Conservation (phyloP, 2,888 invertebrate species). For the Scaptomyza tumidula region DNA sequence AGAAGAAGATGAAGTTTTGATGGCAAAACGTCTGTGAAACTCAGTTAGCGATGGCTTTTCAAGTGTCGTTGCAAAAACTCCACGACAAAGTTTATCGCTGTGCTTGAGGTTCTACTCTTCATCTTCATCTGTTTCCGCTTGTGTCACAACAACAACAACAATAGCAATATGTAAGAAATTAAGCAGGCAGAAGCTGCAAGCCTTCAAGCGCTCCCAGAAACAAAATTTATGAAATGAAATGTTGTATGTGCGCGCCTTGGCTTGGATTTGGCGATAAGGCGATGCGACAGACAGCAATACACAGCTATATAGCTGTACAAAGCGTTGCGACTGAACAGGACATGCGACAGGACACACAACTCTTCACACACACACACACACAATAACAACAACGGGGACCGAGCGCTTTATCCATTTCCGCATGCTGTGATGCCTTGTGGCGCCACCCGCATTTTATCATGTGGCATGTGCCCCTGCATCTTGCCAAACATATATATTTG, state of each 20-base stretch:
- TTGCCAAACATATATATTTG: conserved; percentile 12
- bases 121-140: conserved; percentile 9
- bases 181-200: conserved; percentile 44
- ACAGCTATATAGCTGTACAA: conserved; percentile 7
- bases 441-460: conserved; percentile 10
- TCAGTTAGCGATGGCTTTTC: conserved; percentile 39
- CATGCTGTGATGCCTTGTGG: conserved; percentile 50
- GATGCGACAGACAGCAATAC: conserved; percentile 17
- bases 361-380: too few relatives aligned
- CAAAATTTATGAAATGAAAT: conserved; percentile 64
- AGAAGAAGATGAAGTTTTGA: conserved; percentile 41
- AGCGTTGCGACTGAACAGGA: conserved; percentile 22
- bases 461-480: conserved; percentile 1
- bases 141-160: conserved; percentile 10
- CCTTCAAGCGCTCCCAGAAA: conserved; percentile 26
- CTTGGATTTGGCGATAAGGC: conserved; percentile 50
- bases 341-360: conserved; percentile 17
- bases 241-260: conserved; percentile 46
- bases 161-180: conserved; percentile 56
- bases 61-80: conserved; percentile 53
- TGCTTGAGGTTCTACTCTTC: conserved; percentile 13
- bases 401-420: conserved; percentile 49
- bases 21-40: conserved; percentile 44
- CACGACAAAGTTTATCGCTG: conserved; percentile 49
- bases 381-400: not conserved